These are phyloP conservation scores for Hyles lineata DNA, from an alignment of 2,888 invertebrate genomes.

Conservation along the genomic window DNA sequence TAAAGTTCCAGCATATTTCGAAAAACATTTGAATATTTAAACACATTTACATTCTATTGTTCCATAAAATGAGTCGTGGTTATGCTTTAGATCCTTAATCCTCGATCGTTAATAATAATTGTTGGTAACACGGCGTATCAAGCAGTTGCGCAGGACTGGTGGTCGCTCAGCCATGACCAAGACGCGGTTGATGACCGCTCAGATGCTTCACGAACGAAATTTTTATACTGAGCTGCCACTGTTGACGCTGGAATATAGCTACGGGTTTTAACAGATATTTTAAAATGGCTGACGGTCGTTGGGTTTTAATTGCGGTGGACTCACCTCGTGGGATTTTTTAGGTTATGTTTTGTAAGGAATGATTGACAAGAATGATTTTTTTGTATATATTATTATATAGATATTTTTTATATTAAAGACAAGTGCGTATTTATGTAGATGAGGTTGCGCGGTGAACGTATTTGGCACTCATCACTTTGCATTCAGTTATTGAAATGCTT, in stretches of 20 bases:
- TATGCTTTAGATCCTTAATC: slow-evolving; percentile 33
- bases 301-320: slow-evolving; percentile 18
- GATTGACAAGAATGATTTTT: background rate
- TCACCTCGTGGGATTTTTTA: slow-evolving; percentile 20
- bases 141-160: slow-evolving; percentile 49
- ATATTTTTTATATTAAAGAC: too few species aligned
- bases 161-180: slow-evolving; percentile 57
- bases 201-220: slow-evolving; percentile 52
- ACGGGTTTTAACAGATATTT: slow-evolving; percentile 21
- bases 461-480: too few species aligned
- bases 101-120: slow-evolving; percentile 33
- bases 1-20: slow-evolving; percentile 18
- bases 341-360: slow-evolving; percentile 5
- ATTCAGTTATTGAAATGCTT: too few species aligned
- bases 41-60: slow-evolving; percentile 23
- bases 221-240: slow-evolving; percentile 23
- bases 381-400: background rate
- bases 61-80: slow-evolving; percentile 14
- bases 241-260: slow-evolving; percentile 20
- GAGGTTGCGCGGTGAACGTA: too few species aligned
- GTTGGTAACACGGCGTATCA: slow-evolving; percentile 22
- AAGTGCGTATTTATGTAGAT: too few species aligned
- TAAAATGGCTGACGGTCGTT: background rate
- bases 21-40: slow-evolving; percentile 20
- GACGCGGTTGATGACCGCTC: slow-evolving; percentile 59